Conservation (phyloP, 2,888 invertebrate genomes). For the Caenorhabditis virilis region DNA sequence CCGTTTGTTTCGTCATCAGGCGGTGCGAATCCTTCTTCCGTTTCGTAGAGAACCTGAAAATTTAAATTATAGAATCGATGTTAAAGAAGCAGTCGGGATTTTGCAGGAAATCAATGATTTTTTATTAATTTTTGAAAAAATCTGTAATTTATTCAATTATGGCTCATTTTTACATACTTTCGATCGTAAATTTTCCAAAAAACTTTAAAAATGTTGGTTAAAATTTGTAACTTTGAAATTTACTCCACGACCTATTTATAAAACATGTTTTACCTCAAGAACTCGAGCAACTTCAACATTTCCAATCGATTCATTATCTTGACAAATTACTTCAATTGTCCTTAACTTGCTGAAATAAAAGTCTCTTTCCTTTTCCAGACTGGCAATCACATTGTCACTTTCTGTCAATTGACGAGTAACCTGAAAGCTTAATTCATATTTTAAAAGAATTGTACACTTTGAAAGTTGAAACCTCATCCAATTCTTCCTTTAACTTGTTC, state of each 20-base stretch:
- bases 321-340: constrained; percentile 96
- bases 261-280: constrained; percentile 41
- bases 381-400: constrained; percentile 82
- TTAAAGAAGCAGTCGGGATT: no score
- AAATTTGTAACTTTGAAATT: no score
- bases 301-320: constrained; percentile 76
- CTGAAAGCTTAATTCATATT: constrained; percentile 6
- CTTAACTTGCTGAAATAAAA: constrained; percentile 99
- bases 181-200: no score
- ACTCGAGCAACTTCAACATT: constrained; percentile 81
- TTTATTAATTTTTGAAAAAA: no score
- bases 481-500: constrained; percentile 49
- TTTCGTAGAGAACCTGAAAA: constrained; percentile 85
- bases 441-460: constrained; percentile 1
- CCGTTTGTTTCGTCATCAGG: constrained; percentile 57
- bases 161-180: no score
- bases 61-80: no score
- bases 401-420: constrained; percentile 53
- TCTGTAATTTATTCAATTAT: no score
- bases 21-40: constrained; percentile 65
- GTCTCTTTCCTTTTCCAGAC: constrained; percentile 93
- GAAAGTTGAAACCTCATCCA: constrained; percentile 53
- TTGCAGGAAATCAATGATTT: no score
- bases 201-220: no score
- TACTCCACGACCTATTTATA: no score